phyloP scores from a whole-genome alignment of 2,113 vertebrate genomes.

The Cheilinus undulatus region DNA sequence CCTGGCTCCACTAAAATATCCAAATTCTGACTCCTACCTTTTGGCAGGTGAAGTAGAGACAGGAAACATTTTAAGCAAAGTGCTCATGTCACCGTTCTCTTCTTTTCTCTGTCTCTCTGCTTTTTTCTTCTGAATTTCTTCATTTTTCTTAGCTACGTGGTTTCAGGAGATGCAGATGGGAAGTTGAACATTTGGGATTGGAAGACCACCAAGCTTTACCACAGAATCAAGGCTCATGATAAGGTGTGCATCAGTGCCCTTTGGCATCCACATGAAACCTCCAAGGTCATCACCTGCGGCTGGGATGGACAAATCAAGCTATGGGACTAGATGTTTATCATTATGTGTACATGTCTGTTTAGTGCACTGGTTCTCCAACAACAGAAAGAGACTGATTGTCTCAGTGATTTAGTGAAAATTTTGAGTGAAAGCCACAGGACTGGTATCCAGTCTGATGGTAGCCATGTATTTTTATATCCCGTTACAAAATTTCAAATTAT shows the following conservation, averaged over 20 bases:
- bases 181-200: slow-evolving; percentile 99
- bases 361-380: slow-evolving; percentile 16
- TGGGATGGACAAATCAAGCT: slow-evolving; percentile 99
- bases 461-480: slow-evolving; percentile 58
- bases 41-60: slow-evolving; percentile 49
- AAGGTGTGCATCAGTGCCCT: slow-evolving; percentile 98
- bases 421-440: slow-evolving; percentile 61
- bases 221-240: slow-evolving; percentile 97
- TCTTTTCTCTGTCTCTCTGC: not conserved
- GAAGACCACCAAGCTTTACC: slow-evolving; percentile 99
- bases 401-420: slow-evolving; percentile 5
- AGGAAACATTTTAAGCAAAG: slow-evolving; percentile 23
- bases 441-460: slow-evolving; percentile 84
- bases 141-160: slow-evolving; percentile 89
- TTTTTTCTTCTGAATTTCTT: slow-evolving; percentile 12
- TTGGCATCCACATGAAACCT: slow-evolving; percentile 98
- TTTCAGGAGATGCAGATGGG: slow-evolving; percentile 99
- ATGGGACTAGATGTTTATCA: slow-evolving; percentile 87
- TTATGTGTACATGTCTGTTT: not conserved
- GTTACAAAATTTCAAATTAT: slow-evolving; percentile 15
- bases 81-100: slow-evolving; percentile 27
- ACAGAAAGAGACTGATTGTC: not conserved
- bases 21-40: slow-evolving; percentile 34
- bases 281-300: slow-evolving; percentile 97
- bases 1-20: slow-evolving; percentile 17